Evolutionary conservation across 2,888 invertebrate genomes (phyloP).

Genomic region (Mesoligia furuncula): DNA sequence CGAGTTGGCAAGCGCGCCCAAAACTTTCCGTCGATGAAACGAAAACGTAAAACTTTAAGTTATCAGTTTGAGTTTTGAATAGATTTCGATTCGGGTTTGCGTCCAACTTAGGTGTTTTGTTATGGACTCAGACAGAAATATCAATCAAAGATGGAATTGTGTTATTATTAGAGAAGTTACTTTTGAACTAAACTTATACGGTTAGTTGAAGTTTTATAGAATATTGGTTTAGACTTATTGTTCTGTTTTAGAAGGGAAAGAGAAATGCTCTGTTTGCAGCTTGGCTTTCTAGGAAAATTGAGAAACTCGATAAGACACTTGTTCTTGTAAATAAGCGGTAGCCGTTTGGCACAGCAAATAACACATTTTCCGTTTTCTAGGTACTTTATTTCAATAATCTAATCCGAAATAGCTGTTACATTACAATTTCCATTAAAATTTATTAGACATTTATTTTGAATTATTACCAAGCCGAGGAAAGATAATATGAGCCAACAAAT

Average conservation of each 20-base stretch:
- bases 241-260: slow-evolving; percentile 21
- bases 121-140: slow-evolving; percentile 62
- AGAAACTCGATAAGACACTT: not conserved
- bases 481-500: not conserved
- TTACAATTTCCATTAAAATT: not conserved
- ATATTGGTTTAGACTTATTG: slow-evolving; percentile 40
- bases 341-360: not conserved
- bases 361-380: not conserved
- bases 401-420: not conserved
- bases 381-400: not conserved
- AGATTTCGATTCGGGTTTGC: slow-evolving; percentile 61
- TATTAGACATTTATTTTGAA: not conserved
- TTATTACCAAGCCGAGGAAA: not conserved
- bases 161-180: slow-evolving; percentile 57
- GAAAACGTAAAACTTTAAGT: slow-evolving; percentile 69
- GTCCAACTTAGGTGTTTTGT: slow-evolving; percentile 66
- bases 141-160: slow-evolving; percentile 66
- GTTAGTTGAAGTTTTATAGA: slow-evolving; percentile 43
- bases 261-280: not conserved
- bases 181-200: slow-evolving; percentile 34
- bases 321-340: too few relatives aligned
- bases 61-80: slow-evolving; percentile 65
- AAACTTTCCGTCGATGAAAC: slow-evolving; percentile 65
- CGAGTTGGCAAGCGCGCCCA: slow-evolving; percentile 63
- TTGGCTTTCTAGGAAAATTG: not conserved